Evolutionary conservation across 1,140 invertebrate species (phyloP), one percentile per base, ranked within the genome.

Genomic region (Choristoneura fumiferana): DNA sequence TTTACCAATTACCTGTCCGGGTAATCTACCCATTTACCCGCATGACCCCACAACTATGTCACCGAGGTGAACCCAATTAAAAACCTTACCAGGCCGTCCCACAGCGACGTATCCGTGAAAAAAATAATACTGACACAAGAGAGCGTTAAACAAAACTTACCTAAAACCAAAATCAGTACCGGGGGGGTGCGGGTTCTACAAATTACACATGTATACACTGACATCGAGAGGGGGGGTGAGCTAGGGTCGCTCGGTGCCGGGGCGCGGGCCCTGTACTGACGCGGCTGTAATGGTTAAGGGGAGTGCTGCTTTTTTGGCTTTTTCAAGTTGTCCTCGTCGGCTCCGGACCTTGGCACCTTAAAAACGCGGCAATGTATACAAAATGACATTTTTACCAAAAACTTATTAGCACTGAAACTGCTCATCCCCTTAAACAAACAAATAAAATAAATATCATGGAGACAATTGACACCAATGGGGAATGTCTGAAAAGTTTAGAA

Each of bases 321-420:
- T 83, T 94, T 95, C 84, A 97, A 94, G 78, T 96, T 95, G 75
- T 98, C 96, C 77, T 95, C 93, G 69, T 97, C 96, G 65, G 94
- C 93, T 40, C 96, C 95, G 5, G 95, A 93, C 64, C 95, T 93
- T 66, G 93, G 93, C 8, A 98, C 93, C 84, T 87, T 57, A 4
- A 38, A 53, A 6, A 29, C 2, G 6, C 22, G 22, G 22, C 6
- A 3, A n/a, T n/a, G n/a, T n/a, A n/a, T n/a, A n/a, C n/a, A n/a
- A n/a, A n/a, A n/a, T n/a, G n/a, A n/a, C n/a, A n/a, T n/a, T n/a
- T n/a, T n/a, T n/a, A n/a, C n/a, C n/a, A n/a, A n/a, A n/a, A n/a
- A n/a, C n/a, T n/a, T n/a, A n/a, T n/a, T n/a, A n/a, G n/a, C n/a
- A n/a, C n/a, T n/a, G n/a, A n/a, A n/a, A n/a, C n/a, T n/a, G n/a